Percentiles rank a stretch among this genome's conserved stretches.
Evolutionary conservation across 2,113 vertebrate genomes (phyloP).

Genomic region (Stomatorhinus ivindoensis): DNA sequence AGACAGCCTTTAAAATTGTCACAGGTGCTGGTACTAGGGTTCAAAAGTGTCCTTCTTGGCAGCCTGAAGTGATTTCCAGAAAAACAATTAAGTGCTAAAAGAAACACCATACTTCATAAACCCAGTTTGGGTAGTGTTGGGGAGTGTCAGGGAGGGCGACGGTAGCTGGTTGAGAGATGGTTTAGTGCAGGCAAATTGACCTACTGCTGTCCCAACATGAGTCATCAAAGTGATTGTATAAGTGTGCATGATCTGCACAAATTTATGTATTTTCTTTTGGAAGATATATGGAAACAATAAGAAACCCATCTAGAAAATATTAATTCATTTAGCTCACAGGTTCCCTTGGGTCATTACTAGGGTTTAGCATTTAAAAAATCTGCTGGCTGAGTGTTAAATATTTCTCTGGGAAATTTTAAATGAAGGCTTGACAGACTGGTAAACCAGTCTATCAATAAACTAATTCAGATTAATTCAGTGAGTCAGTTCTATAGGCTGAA

Average conservation of each 20-base stretch:
- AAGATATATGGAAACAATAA: neutral
- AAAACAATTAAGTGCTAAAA: neutral
- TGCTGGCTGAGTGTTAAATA: neutral
- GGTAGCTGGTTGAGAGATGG: neutral
- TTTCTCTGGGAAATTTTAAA: neutral
- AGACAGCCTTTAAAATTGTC: neutral
- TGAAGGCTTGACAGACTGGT: neutral
- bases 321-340: neutral
- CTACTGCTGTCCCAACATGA: neutral
- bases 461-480: too few species aligned
- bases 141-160: too few species aligned
- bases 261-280: neutral
- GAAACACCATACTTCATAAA: neutral
- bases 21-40: neutral
- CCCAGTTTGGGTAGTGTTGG: neutral
- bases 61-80: constrained; percentile 14
- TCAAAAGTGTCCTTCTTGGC: neutral
- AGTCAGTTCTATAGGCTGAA: neutral
- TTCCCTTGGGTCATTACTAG: neutral
- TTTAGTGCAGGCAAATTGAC: neutral
- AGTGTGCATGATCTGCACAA: neutral
- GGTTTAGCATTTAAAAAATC: neutral
- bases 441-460: neutral
- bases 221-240: neutral
- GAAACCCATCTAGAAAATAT: neutral